These are phyloP conservation scores for Isaurus tuberculatus DNA, from an alignment of 92 coral and sea anemone species.

Conservation along the genomic window DNA sequence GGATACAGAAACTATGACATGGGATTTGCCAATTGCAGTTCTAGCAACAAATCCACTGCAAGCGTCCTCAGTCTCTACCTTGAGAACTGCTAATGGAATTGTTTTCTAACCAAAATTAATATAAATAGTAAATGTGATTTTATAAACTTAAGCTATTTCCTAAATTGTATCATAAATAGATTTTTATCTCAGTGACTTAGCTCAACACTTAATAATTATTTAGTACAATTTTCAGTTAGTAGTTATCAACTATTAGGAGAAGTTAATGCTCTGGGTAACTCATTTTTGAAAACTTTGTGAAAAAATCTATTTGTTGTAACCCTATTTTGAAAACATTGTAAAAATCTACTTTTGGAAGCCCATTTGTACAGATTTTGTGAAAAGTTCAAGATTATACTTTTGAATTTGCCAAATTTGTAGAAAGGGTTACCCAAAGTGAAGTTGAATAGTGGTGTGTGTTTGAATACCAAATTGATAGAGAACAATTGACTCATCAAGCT, in stretches of 20 bases:
- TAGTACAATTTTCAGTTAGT: no score
- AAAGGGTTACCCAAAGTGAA: no score
- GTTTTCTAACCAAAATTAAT: slow-evolving; percentile 62
- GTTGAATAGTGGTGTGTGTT: no score
- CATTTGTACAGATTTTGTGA: background rate
- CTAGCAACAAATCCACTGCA: slow-evolving; percentile 92
- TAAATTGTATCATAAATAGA: background rate
- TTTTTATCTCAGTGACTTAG: background rate
- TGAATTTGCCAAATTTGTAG: background rate
- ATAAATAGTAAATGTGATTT: background rate
- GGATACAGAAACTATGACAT: slow-evolving; percentile 90
- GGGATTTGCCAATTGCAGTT: slow-evolving; percentile 96
- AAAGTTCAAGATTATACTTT: background rate
- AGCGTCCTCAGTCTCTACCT: slow-evolving; percentile 89
- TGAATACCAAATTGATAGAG: no score
- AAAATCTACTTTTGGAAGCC: no score
- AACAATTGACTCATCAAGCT: no score
- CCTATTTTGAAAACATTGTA: no score
- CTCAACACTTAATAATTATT: background rate
- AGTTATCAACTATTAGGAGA: no score
- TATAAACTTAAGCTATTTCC: slow-evolving; percentile 3
- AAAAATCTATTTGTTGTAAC: no score
- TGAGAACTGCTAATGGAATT: slow-evolving; percentile 74
- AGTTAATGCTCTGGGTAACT: no score
- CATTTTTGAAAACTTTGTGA: no score